A percentile compares a stretch with the other conserved stretches of the same genome.
phyloP scores from a whole-genome alignment of 2,113 vertebrate genomes.

The Polyodon spathula region DNA sequence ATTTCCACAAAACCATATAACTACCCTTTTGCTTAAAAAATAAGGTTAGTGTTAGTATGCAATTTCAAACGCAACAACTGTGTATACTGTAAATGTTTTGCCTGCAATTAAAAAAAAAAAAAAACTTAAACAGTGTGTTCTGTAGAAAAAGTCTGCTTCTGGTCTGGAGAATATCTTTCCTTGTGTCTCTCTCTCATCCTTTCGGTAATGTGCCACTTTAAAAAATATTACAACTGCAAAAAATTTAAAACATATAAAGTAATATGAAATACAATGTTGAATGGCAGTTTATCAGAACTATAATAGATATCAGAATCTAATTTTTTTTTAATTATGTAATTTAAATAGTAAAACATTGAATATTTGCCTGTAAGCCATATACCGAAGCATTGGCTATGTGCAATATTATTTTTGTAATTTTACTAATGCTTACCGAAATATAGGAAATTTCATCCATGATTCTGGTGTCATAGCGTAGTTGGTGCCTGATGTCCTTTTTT shows the following conservation, averaged over 20 bases:
- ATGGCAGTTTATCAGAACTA: neutral
- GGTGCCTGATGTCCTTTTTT: neutral
- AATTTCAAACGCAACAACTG: constrained; percentile 46
- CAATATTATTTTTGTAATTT: neutral
- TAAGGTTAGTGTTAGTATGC: constrained; percentile 35
- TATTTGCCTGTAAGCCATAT: too few relatives aligned
- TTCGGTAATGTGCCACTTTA: constrained; percentile 6
- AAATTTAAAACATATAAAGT: neutral
- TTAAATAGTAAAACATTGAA: too few relatives aligned
- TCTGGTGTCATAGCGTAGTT: constrained; percentile 5
- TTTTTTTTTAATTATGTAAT: too few relatives aligned
- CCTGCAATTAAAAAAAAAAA: constrained; percentile 35
- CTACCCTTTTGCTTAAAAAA: constrained; percentile 28
- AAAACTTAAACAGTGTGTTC: too few relatives aligned
- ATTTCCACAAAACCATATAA: constrained; percentile 36
- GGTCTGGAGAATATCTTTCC: constrained; percentile 29
- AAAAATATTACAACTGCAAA: neutral
- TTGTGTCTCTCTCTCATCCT: constrained; percentile 5
- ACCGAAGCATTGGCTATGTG: neutral
- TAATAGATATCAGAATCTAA: too few relatives aligned
- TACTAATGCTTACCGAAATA: constrained; percentile 14
- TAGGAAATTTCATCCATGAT: constrained; percentile 15
- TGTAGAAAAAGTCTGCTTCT: constrained; percentile 37
- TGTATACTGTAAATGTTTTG: constrained; percentile 56
- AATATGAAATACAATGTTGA: neutral